These are phyloP conservation scores for Hipparchia semele DNA, from an alignment of 2,888 invertebrate genomes.

Conservation along the genomic window DNA sequence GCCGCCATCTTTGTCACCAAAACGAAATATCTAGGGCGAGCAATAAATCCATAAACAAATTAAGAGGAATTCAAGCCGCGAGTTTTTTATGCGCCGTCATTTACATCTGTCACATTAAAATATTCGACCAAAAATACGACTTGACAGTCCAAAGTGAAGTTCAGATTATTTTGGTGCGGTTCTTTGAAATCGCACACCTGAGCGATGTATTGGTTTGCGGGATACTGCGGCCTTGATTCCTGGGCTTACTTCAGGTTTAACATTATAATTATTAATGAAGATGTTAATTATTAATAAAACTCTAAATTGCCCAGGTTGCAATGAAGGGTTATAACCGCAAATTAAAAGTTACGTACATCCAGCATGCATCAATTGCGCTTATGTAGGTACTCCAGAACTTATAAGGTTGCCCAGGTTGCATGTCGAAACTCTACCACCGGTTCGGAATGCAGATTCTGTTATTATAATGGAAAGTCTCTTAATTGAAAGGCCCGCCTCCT, in stretches of 20 bases:
- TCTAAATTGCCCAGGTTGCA: too few species aligned
- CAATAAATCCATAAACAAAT: conserved; percentile 55
- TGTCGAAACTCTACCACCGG: too few species aligned
- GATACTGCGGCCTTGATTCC: conserved; percentile 16
- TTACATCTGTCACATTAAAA: conserved; percentile 45
- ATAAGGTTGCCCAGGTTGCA: too few species aligned
- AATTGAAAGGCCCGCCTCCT: too few species aligned
- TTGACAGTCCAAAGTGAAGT: conserved; percentile 26
- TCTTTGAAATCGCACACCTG: conserved; percentile 35
- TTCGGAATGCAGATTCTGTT: too few species aligned
- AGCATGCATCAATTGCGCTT: too few species aligned
- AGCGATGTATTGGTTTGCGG: conserved; percentile 16
- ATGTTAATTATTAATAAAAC: too few species aligned
- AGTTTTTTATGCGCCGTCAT: conserved; percentile 47
- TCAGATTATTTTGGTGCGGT: conserved; percentile 30
- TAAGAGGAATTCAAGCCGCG: conserved; percentile 49
- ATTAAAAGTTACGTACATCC: too few species aligned
- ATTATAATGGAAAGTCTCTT: too few species aligned
- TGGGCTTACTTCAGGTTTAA: background rate
- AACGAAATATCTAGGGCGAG: conserved; percentile 44
- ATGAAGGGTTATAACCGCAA: too few species aligned
- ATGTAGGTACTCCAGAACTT: too few species aligned
- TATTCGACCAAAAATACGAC: conserved; percentile 42
- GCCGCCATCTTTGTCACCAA: background rate
- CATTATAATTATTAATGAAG: background rate